Evolutionary conservation across 2,113 vertebrate species (phyloP).

Genomic region (Xenopus borealis): DNA sequence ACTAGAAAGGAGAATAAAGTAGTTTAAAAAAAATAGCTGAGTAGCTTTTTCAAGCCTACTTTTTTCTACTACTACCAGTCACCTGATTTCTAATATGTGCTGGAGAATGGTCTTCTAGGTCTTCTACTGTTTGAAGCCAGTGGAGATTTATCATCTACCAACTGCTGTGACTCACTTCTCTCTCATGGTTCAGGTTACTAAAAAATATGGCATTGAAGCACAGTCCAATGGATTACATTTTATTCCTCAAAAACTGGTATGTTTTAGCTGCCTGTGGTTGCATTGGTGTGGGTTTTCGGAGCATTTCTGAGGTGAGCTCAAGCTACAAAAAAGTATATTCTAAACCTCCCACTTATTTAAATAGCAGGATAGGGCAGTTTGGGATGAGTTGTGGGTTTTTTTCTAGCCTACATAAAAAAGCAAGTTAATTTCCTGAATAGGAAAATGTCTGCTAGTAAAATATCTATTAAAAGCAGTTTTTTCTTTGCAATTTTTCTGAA

Average conservation of each 20-base stretch:
- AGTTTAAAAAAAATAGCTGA: no score
- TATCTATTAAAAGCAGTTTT: no score
- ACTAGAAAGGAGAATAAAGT: no score
- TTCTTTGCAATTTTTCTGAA: no score
- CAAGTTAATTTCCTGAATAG: not conserved
- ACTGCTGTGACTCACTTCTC: not conserved
- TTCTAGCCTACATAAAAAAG: not conserved
- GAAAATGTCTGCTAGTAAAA: not conserved
- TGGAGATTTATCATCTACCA: not conserved
- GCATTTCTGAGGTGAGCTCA: slow-evolving; percentile 12
- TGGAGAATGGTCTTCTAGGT: not conserved
- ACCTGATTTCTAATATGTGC: not conserved
- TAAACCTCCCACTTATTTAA: slow-evolving; percentile 10
- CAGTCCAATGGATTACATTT: not conserved
- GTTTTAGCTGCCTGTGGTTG: not conserved
- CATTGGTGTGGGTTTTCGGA: slow-evolving; percentile 1
- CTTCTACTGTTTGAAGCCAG: not conserved
- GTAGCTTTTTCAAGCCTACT: no score
- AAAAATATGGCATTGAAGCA: not conserved
- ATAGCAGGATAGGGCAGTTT: slow-evolving; percentile 10
- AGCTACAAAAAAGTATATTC: slow-evolving; percentile 4
- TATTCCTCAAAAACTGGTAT: not conserved
- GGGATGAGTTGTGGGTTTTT: slow-evolving; percentile 5
- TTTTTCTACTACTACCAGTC: no score
- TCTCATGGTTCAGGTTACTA: not conserved